phyloP scores from a whole-genome alignment of 2,888 invertebrate species.

The Habrosyne pyritoides region DNA sequence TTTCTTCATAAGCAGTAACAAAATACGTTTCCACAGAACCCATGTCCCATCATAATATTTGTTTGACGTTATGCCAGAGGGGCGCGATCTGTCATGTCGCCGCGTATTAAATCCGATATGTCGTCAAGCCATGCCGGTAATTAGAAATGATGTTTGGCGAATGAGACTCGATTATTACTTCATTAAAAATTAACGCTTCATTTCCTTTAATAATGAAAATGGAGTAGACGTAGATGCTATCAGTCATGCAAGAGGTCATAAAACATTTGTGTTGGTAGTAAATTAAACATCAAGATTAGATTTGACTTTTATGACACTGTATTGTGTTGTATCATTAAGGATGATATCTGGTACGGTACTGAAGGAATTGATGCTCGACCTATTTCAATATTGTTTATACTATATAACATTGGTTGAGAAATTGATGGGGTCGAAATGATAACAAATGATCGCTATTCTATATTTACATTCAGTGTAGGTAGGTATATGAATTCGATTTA shows the following conservation, averaged over 20 bases:
- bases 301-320: neutral
- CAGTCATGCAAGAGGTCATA: constrained; percentile 5
- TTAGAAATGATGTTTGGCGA: constrained; percentile 8
- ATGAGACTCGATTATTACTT: constrained; percentile 16
- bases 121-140: constrained; percentile 2
- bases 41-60: constrained; percentile 8
- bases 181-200: constrained; percentile 45
- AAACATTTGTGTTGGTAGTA: neutral
- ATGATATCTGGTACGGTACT: constrained; percentile 24
- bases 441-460: constrained; percentile 63
- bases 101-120: constrained; percentile 11
- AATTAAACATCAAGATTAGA: neutral
- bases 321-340: neutral
- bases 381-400: constrained; percentile 36
- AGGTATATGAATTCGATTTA: constrained; percentile 69
- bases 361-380: constrained; percentile 33
- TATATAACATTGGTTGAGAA: constrained; percentile 37
- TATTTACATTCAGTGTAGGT: constrained; percentile 66
- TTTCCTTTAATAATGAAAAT: constrained; percentile 35
- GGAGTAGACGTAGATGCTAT: neutral
- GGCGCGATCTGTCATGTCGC: constrained; percentile 32
- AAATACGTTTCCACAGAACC: neutral
- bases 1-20: neutral
- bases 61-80: constrained; percentile 15
- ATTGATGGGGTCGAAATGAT: constrained; percentile 56